Conservation (phyloP, 2,113 vertebrate species). For the Albula goreensis region DNA sequence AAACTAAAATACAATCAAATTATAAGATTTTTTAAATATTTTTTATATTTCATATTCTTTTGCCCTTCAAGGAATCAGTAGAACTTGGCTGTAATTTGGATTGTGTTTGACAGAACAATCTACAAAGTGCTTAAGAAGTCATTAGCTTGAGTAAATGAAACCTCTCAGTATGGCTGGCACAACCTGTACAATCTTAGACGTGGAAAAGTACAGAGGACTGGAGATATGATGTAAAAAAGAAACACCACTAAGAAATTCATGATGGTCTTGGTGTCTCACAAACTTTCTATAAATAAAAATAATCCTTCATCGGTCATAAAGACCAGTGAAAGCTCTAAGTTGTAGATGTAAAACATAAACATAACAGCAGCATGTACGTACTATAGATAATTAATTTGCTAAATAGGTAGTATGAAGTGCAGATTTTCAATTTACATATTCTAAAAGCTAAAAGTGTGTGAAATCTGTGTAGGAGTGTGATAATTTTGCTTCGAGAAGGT, state of each 20-base stretch:
- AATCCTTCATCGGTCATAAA: too few species aligned
- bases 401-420: neutral
- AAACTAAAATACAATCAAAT: too few species aligned
- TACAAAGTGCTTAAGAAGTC: constrained; percentile 60
- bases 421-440: neutral
- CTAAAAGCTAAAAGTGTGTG: neutral
- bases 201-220: constrained; percentile 54
- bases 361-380: neutral
- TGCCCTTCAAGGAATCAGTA: constrained; percentile 56
- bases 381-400: neutral
- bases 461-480: neutral
- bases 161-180: constrained; percentile 63
- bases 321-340: too few species aligned
- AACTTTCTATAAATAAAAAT: too few species aligned
- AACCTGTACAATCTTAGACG: constrained; percentile 60
- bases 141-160: constrained; percentile 67
- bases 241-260: too few species aligned
- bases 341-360: too few species aligned
- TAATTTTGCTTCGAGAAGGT: neutral
- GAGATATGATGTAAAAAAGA: constrained; percentile 39
- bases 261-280: too few species aligned
- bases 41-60: constrained; percentile 38
- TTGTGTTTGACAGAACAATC: constrained; percentile 66
- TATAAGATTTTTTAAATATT: too few species aligned
- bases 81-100: constrained; percentile 58